Evolutionary conservation across 53 echinoderm and acorn worm species (phyloP), one percentile per base, ranked within the genome.

Genomic region (Holothuria leucospilota): DNA sequence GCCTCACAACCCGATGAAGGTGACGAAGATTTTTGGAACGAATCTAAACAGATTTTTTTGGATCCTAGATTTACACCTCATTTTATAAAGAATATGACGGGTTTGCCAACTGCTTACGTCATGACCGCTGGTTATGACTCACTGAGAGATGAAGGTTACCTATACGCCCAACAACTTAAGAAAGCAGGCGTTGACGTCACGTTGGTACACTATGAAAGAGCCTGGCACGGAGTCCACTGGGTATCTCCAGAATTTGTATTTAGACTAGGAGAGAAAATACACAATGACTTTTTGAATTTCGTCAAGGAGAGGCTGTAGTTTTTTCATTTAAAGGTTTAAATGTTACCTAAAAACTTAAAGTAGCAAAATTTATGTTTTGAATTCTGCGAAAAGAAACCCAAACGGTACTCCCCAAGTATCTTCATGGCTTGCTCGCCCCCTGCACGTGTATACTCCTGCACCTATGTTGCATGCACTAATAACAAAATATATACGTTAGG

Each of bases 91-190:
- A 53, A 90, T 39, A 77, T 90, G 49, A 80, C 59, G 6, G 93
- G 88, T 13, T 72, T 93, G 25, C 90, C 93, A 0, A 66, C 64
- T 20, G 84, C 93, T 39, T 94, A 94, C 86, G 85, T 96, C 67
- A 59, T 91, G 24, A 96, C 94, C 1, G 91, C 84, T 30, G 89
- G 87, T 40, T 89, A 73, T 63, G 96, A 96, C 62, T 39, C 85
- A 7, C 71, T 96, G 25, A 71, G 96, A 20, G 96, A 96, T 82
- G 96, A 96, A 27, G 92, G 96, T 51, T 89, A 91, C 65, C 65
- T 96, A 39, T 96, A 94, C 80, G 92, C 81, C 20, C 86, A 96
- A 68, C 82, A 86, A 34, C 86, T 96, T 24, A 86, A 94, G 67
- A 39, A 85, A 62, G 94, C 92, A 40, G 96, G 91, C 11, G 94